Evolutionary conservation across 2,113 vertebrate species (phyloP).

Genomic region (Callipepla californica): DNA sequence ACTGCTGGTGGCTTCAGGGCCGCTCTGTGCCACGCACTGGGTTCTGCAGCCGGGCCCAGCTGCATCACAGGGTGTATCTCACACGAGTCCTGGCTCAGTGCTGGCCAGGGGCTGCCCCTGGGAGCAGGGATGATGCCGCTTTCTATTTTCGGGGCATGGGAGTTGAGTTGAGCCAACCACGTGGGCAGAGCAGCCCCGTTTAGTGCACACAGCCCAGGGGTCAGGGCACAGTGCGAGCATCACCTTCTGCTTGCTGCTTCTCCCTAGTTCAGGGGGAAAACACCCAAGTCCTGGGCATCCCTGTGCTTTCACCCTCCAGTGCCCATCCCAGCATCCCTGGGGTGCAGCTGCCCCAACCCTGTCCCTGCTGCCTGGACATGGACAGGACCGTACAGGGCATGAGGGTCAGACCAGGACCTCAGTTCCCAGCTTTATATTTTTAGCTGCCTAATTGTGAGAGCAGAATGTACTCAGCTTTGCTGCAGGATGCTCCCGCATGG

Average conservation of each 20-base stretch:
- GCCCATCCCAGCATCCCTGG: not conserved
- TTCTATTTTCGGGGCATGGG: not conserved
- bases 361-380: not conserved
- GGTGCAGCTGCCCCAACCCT: not conserved
- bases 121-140: not conserved
- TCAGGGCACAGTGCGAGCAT: not conserved
- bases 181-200: not conserved
- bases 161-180: not conserved
- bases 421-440: slow-evolving; percentile 46
- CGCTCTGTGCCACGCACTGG: not conserved
- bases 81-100: not conserved
- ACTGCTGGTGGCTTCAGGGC: not conserved
- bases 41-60: not conserved
- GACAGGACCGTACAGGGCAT: rapidly evolving
- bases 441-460: slow-evolving; percentile 58
- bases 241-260: not conserved
- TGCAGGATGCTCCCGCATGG: slow-evolving; percentile 53
- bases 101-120: not conserved
- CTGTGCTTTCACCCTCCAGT: not conserved
- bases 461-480: slow-evolving; percentile 58
- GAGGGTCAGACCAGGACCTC: not conserved
- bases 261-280: not conserved
- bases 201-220: rapidly evolving
- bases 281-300: not conserved
- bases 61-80: not conserved